Percentiles rank a stretch among this genome's conserved stretches.
Conservation (phyloP, 2,888 invertebrate species). For the Caenorhabditis angaria region DNA sequence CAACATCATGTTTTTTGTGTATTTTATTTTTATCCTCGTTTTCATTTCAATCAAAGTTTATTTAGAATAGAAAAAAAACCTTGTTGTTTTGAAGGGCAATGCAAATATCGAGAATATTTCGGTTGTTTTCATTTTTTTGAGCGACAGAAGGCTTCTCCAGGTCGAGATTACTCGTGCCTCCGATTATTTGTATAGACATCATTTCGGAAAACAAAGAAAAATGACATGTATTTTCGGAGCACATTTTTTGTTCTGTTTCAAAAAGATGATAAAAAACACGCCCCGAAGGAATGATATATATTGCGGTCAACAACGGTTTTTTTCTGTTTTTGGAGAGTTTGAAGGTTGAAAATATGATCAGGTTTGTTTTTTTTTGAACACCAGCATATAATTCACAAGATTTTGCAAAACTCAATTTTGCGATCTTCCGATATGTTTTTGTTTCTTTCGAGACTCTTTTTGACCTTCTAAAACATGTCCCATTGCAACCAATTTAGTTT, state of each 20-base stretch:
- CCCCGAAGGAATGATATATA: not conserved
- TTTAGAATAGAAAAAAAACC: not conserved
- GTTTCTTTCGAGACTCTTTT: no score
- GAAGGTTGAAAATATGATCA: no score
- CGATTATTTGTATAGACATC: not conserved
- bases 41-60: not conserved
- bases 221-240: constrained; percentile 2
- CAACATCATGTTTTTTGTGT: no score
- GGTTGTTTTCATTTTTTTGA: not conserved
- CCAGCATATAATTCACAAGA: no score
- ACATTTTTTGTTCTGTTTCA: not conserved
- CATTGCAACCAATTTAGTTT: no score
- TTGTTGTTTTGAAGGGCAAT: not conserved
- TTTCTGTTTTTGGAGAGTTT: no score
- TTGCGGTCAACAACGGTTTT: not conserved
- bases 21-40: not conserved
- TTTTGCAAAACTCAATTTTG: no score
- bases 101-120: not conserved
- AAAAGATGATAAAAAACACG: no score
- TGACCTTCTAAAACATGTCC: no score
- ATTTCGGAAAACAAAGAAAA: not conserved
- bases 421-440: no score
- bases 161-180: constrained; percentile 4
- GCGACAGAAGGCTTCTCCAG: not conserved
- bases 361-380: no score